Evolutionary conservation across 2,113 vertebrate species (phyloP).

Genomic region (Gavialis gangeticus): DNA sequence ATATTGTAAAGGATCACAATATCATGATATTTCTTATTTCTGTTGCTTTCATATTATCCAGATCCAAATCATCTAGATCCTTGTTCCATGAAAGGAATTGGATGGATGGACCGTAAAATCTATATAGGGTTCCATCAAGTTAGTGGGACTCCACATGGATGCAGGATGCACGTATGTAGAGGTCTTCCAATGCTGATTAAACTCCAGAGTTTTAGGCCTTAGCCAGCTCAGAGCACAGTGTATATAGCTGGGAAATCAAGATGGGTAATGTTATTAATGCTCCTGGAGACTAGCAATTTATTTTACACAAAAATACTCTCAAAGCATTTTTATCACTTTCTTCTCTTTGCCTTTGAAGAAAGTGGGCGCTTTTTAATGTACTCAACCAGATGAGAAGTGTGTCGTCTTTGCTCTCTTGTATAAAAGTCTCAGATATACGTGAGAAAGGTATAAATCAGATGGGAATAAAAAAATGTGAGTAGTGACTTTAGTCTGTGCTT

Average conservation of each 20-base stretch:
- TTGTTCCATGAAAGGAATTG: background rate
- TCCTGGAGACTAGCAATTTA: background rate
- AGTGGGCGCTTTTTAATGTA: background rate
- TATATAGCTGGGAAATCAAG: background rate
- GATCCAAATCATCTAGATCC: background rate
- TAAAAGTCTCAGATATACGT: background rate
- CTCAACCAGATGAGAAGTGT: background rate
- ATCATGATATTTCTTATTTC: background rate
- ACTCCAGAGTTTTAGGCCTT: too few relatives aligned
- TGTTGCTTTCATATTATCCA: background rate
- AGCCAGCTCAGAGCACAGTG: too few relatives aligned
- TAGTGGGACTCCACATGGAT: background rate
- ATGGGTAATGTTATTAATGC: background rate
- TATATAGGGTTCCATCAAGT: background rate
- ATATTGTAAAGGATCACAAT: background rate
- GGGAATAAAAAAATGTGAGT: background rate
- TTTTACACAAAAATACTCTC: background rate
- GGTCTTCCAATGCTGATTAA: background rate
- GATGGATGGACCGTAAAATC: background rate
- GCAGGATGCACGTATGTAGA: fast-evolving
- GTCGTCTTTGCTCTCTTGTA: background rate
- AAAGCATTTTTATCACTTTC: background rate
- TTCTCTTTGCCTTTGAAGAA: background rate
- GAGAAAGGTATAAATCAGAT: background rate
- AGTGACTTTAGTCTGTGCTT: background rate